Conservation (phyloP, 2,113 vertebrate genomes). For the Menura novaehollandiae region DNA sequence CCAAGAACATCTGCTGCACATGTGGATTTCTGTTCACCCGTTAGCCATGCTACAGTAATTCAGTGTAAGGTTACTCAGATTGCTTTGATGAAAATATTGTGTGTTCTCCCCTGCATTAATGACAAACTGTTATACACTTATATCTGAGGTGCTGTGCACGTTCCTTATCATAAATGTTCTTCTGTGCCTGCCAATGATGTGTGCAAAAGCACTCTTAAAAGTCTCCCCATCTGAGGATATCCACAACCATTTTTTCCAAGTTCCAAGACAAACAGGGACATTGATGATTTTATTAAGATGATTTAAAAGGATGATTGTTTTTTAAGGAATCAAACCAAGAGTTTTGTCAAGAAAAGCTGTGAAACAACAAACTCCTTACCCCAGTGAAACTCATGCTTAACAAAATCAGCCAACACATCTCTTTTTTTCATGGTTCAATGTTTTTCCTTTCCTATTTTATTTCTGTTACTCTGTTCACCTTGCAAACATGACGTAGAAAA, state of each 20-base stretch:
- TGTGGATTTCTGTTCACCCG: neutral
- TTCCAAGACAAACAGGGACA: neutral
- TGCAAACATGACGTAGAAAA: neutral
- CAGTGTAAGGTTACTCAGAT: neutral
- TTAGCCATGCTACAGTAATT: neutral
- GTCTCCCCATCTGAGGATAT: neutral
- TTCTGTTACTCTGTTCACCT: neutral
- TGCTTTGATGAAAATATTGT: neutral
- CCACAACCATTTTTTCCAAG: neutral
- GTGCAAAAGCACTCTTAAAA: neutral
- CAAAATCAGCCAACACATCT: neutral
- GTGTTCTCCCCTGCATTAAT: neutral
- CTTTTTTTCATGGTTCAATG: neutral
- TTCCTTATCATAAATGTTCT: neutral
- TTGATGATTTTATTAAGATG: neutral
- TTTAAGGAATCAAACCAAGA: neutral
- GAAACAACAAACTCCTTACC: neutral
- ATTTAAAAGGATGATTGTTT: neutral
- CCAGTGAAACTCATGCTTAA: fast-evolving
- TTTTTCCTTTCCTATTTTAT: neutral
- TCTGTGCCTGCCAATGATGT: fast-evolving
- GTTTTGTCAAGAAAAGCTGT: neutral
- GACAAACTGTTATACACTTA: neutral
- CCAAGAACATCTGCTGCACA: neutral
- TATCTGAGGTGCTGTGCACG: neutral